Conservation (phyloP, 23 tunicate genomes). For the Ascidia mentula region DNA sequence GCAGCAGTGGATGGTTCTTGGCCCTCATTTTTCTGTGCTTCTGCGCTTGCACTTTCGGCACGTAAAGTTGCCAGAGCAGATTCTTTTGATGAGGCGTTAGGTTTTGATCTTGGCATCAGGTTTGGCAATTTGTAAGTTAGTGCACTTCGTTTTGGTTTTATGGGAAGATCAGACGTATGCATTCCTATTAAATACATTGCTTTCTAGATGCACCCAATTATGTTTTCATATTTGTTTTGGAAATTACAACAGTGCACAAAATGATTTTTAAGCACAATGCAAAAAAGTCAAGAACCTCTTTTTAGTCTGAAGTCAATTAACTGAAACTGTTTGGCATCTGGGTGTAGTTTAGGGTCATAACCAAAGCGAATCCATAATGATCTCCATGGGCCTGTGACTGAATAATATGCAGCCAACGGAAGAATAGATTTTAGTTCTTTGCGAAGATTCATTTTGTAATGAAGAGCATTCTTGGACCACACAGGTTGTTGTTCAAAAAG, state of each 20-base stretch:
- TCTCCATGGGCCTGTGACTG: conserved; percentile 77
- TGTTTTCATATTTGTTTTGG: background rate
- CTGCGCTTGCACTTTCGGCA: background rate
- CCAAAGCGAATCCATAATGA: conserved; percentile 76
- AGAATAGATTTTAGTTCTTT: conserved; percentile 41
- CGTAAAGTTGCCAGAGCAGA: background rate
- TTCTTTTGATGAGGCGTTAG: background rate
- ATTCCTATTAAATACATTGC: background rate
- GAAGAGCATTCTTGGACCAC: conserved; percentile 83
- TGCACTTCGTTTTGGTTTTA: conserved; percentile 70
- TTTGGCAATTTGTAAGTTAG: conserved; percentile 64
- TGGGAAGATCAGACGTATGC: conserved; percentile 51
- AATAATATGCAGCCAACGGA: conserved; percentile 71
- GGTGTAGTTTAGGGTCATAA: conserved; percentile 62
- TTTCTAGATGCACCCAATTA: background rate
- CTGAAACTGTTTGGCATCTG: conserved; percentile 47
- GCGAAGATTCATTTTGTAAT: background rate
- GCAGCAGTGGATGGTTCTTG: background rate
- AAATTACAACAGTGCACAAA: background rate
- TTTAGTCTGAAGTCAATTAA: conserved; percentile 68
- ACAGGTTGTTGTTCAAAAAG: conserved; percentile 66
- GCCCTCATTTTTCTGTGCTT: background rate
- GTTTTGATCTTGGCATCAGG: conserved; percentile 9
- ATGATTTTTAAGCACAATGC: background rate
- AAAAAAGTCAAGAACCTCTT: conserved; percentile 27